Conservation (phyloP, 2,888 invertebrate genomes). For the Aradus depressus region DNA sequence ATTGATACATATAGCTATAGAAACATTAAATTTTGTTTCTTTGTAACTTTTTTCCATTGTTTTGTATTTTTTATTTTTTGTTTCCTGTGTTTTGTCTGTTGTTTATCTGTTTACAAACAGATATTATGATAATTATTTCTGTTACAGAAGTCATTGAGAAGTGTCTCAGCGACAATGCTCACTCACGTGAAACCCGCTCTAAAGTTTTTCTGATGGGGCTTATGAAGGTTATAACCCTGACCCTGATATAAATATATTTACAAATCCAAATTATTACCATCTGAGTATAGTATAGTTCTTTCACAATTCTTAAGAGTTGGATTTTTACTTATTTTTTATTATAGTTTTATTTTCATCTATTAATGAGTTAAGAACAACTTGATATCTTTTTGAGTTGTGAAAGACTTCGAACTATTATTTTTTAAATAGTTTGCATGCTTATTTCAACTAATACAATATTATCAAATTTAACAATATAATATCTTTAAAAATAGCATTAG, state of each 20-base stretch:
- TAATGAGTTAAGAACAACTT: background rate
- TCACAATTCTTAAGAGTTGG: conserved; percentile 2
- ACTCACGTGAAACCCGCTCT: conserved; percentile 14
- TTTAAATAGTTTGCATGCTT: conserved; percentile 4
- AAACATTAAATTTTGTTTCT: too few relatives aligned
- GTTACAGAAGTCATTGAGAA: conserved; percentile 22
- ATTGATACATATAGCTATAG: too few relatives aligned
- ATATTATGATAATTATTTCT: conserved; percentile 19
- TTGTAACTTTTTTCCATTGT: background rate
- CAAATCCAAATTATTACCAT: conserved; percentile 11
- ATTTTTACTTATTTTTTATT: background rate
- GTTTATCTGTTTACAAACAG: background rate
- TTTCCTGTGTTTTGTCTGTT: background rate
- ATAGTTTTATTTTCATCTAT: background rate
- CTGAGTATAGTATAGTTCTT: conserved; percentile 2
- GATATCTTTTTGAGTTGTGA: conserved; percentile 12
- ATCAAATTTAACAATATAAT: background rate
- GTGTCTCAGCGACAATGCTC: conserved; percentile 9
- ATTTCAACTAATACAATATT: background rate
- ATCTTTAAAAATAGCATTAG: too few relatives aligned
- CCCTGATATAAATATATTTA: conserved; percentile 19
- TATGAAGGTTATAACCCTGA: conserved; percentile 24
- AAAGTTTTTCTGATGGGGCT: conserved; percentile 21
- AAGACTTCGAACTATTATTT: background rate
- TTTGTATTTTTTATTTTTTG: background rate